phyloP scores from a whole-genome alignment of 2,797 vertebrate genomes.

The Sphenodon punctatus region DNA sequence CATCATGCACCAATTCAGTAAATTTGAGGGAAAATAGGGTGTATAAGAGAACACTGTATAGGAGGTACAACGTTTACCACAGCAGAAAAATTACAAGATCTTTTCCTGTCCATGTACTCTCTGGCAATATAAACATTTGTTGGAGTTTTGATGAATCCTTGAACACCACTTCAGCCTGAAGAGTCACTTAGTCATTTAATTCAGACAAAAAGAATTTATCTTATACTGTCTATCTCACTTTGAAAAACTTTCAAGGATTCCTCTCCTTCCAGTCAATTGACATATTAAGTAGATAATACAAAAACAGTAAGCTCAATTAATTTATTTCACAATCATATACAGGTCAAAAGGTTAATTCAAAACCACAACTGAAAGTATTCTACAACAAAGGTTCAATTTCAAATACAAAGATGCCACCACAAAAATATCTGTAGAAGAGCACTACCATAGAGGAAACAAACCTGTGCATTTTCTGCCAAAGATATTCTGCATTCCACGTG shows the following conservation, averaged over 20 bases:
- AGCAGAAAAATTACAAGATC: background rate
- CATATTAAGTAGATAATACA: background rate
- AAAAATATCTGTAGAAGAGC: background rate
- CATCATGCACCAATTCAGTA: background rate
- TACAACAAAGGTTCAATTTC: background rate
- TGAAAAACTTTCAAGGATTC: background rate
- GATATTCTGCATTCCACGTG: background rate
- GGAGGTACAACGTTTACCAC: background rate
- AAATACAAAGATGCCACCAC: background rate
- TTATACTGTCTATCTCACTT: background rate
- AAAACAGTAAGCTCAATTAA: background rate
- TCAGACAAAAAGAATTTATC: background rate
- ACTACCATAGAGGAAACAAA: background rate
- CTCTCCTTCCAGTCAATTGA: background rate
- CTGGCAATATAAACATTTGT: background rate
- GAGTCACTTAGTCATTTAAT: background rate
- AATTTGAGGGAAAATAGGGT: background rate
- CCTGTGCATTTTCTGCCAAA: background rate
- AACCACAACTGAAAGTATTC: background rate
- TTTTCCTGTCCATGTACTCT: background rate
- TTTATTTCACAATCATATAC: background rate
- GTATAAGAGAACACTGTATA: background rate
- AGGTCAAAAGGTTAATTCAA: background rate
- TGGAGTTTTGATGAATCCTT: background rate
- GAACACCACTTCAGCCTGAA: background rate